These are phyloP conservation scores for Syritta pipiens DNA, from an alignment of 2,888 invertebrate species.

Conservation along the genomic window DNA sequence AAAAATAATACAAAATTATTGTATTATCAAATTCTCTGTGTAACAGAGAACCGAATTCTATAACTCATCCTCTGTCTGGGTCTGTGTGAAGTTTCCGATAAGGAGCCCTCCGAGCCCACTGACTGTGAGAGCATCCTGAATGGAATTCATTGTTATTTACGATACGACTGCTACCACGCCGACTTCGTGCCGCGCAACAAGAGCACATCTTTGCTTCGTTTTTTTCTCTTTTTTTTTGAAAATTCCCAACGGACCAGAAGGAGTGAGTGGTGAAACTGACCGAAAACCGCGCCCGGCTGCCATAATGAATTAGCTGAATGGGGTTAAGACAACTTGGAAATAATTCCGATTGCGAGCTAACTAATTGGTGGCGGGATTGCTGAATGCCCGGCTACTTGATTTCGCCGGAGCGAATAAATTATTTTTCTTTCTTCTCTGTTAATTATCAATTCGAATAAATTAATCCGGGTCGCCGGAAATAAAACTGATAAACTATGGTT, in stretches of 20 bases:
- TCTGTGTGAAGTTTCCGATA: constrained; percentile 31
- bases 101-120: constrained; percentile 4
- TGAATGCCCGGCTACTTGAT: constrained; percentile 43
- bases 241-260: constrained; percentile 38
- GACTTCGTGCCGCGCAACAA: constrained; percentile 29
- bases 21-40: constrained; percentile 6
- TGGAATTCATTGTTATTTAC: constrained; percentile 48
- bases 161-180: constrained; percentile 17
- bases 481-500: constrained; percentile 34
- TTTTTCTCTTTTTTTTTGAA: constrained; percentile 24
- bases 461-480: constrained; percentile 60
- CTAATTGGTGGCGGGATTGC: constrained; percentile 55
- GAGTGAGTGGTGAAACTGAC: constrained; percentile 23
- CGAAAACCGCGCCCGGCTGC: constrained; percentile 17
- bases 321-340: constrained; percentile 38
- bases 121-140: constrained; percentile 24
- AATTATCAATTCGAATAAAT: constrained; percentile 63
- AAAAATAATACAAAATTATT: neutral
- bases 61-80: constrained; percentile 22
- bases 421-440: constrained; percentile 51
- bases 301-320: constrained; percentile 42
- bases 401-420: constrained; percentile 51
- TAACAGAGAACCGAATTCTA: constrained; percentile 2
- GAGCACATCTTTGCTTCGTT: constrained; percentile 7
- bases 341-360: constrained; percentile 25